These are phyloP conservation scores for Sparidentex hasta DNA, from an alignment of 2,797 vertebrate species.

Conservation along the genomic window DNA sequence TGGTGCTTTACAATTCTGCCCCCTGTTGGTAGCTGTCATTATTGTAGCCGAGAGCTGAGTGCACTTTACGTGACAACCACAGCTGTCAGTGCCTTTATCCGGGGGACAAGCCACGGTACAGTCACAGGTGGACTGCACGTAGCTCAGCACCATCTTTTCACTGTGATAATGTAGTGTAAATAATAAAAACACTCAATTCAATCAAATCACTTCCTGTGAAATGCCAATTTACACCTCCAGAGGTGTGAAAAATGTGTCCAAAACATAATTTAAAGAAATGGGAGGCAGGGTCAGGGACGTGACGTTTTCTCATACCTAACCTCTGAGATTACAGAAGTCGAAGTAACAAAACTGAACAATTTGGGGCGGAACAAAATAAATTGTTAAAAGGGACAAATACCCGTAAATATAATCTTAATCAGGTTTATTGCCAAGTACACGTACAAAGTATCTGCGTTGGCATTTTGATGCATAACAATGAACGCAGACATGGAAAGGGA, in stretches of 20 bases:
- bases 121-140: background rate
- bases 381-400: background rate
- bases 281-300: background rate
- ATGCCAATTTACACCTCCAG: background rate
- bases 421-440: background rate
- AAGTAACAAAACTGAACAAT: background rate
- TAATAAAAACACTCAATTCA: background rate
- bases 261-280: background rate
- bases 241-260: background rate
- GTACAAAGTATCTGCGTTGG: too few species aligned
- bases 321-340: background rate
- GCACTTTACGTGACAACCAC: background rate
- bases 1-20: constrained; percentile 80
- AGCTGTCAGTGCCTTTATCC: background rate
- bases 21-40: constrained; percentile 70
- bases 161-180: background rate
- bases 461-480: background rate
- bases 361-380: background rate
- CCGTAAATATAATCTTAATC: background rate
- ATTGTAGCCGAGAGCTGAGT: constrained; percentile 18
- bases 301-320: background rate
- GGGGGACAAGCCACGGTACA: background rate
- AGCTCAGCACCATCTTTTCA: background rate
- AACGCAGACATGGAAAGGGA: background rate
- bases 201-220: background rate